Evolutionary conservation across 2,888 invertebrate species (phyloP).

Genomic region (Apamea anceps): DNA sequence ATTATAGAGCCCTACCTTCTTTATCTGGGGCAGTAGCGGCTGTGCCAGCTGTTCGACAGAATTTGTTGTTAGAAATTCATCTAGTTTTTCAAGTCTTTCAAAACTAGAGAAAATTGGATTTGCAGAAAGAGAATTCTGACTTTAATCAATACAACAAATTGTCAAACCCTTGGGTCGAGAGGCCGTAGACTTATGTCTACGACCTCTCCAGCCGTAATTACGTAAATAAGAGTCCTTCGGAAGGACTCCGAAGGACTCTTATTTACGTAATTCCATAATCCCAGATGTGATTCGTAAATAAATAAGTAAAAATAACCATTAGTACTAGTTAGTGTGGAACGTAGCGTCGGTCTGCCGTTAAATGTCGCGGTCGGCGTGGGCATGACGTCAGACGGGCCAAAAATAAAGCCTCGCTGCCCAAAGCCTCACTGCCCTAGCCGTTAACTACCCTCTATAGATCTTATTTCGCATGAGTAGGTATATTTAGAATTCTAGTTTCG

Average conservation of each 20-base stretch:
- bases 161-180: background rate
- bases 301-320: conserved; percentile 20
- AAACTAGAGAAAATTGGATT: background rate
- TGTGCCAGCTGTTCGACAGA: background rate
- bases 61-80: background rate
- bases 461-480: conserved; percentile 39
- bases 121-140: background rate
- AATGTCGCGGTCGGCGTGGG: conserved; percentile 28
- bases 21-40: background rate
- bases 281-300: background rate
- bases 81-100: background rate
- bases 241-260: background rate
- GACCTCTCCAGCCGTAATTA: too few species aligned
- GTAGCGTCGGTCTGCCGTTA: conserved; percentile 25
- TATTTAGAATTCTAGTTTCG: conserved; percentile 45
- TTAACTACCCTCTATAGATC: conserved; percentile 55
- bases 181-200: too few species aligned
- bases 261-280: conserved; percentile 2
- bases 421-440: conserved; percentile 30
- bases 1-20: background rate
- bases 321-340: conserved; percentile 23
- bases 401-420: conserved; percentile 49
- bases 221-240: too few species aligned
- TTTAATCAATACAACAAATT: background rate
- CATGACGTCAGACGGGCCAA: conserved; percentile 53